phyloP scores from a whole-genome alignment of 2,888 invertebrate genomes.

The Notodonta ziczac region DNA sequence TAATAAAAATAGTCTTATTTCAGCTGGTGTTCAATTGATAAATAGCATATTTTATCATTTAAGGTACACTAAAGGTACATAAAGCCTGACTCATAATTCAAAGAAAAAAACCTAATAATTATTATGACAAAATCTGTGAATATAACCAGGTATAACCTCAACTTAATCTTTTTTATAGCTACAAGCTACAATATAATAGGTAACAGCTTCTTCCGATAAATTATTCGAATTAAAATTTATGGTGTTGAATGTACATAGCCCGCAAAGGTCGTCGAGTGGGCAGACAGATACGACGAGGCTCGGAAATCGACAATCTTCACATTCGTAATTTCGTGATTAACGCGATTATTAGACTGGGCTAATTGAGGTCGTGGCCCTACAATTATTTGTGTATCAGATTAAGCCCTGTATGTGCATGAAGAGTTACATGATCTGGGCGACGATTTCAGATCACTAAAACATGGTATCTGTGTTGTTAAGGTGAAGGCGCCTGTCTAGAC shows the following conservation, averaged over 20 bases:
- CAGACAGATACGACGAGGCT: conserved; percentile 40
- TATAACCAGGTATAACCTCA: too few relatives aligned
- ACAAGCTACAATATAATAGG: too few relatives aligned
- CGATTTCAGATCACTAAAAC: background rate
- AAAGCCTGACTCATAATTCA: too few relatives aligned
- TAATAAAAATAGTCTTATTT: too few relatives aligned
- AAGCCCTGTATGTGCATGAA: conserved; percentile 19
- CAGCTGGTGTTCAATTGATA: too few relatives aligned
- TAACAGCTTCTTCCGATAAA: background rate
- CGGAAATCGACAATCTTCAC: conserved; percentile 68
- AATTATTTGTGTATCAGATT: conserved; percentile 53
- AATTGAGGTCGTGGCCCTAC: conserved; percentile 72
- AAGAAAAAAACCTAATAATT: too few relatives aligned
- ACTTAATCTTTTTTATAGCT: too few relatives aligned
- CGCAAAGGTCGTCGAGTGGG: conserved; percentile 54
- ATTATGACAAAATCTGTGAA: too few relatives aligned
- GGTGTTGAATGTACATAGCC: conserved; percentile 42
- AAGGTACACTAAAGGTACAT: too few relatives aligned
- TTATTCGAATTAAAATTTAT: conserved; percentile 12
- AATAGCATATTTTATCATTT: too few relatives aligned
- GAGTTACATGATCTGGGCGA: background rate
- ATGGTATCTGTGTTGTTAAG: too few relatives aligned
- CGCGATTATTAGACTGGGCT: conserved; percentile 62
- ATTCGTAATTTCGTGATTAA: conserved; percentile 70
- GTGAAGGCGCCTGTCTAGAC: too few relatives aligned